Evolutionary conservation across 2,797 vertebrate genomes (phyloP), one percentile per base, ranked within the genome.

Genomic region (Spheniscus humboldti): DNA sequence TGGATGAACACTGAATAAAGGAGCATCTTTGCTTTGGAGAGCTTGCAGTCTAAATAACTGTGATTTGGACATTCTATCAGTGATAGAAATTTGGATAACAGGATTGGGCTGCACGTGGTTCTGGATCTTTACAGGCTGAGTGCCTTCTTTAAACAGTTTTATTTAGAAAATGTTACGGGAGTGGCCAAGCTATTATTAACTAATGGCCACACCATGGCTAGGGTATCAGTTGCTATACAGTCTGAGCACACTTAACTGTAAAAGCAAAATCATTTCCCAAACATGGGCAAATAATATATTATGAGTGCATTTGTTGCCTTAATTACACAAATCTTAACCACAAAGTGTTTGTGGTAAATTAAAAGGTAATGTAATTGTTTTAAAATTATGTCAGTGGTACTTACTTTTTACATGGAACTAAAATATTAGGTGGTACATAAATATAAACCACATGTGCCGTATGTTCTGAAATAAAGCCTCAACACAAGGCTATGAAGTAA

Each of bases 321-420:
- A 90, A 86, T 91, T 88, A 78, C 47, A 41, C n/a, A 86, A 71
- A 78, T 79, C 63, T 90, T 88, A 81, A 84, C 92, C 91, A 74
- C 75, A 60, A 50, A 64, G 4, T 81, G 48, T 78, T 92, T 92
- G 69, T 86, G 92, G 90, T 93, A 95, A 94, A 81, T 88, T 90
- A 76, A 89, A 81, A 85, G 33, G 31, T 69, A 88, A 72, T 41
- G 20, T 88, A 93, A 86, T 63, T 79, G 18, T 78, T 92, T 90
- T 45, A 15, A 73, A 95, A 78, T 91, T 90, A 81, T 72, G 75
- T 75, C 59, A 69, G 24, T 20, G 17, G 33, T 90, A 43, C 86
- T 88, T 84, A 60, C 6, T 81, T 96, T 77, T 83, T 59, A 69
- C 25, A 2, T 62, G 31, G 30, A 75, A 85, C 23, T 94, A 69